These are phyloP conservation scores for Cardiocondyla obscurior DNA, from an alignment of 1,140 invertebrate genomes.

Conservation along the genomic window DNA sequence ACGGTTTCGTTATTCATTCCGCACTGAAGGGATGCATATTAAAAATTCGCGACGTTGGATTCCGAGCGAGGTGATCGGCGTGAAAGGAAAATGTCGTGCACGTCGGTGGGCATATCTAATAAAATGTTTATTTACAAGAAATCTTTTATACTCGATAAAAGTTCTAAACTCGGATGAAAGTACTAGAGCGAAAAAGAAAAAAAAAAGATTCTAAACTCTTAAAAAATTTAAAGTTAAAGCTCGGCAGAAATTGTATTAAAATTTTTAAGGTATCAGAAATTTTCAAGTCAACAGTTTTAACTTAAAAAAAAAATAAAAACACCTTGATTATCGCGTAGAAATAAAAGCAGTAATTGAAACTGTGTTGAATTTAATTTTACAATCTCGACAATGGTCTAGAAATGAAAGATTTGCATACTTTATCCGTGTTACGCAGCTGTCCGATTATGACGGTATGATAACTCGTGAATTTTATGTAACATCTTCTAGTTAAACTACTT, in stretches of 20 bases:
- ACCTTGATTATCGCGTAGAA: too few species aligned
- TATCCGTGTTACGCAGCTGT: background rate
- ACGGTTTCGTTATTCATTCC: conserved; percentile 50
- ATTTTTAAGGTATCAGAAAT: background rate
- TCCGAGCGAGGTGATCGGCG: background rate
- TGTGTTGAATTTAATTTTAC: too few species aligned
- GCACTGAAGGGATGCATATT: conserved; percentile 38
- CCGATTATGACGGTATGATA: background rate
- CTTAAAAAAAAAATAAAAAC: too few species aligned
- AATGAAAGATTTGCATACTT: background rate
- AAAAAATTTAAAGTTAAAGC: background rate
- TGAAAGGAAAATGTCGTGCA: background rate
- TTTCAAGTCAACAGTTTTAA: too few species aligned
- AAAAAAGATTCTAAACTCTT: background rate
- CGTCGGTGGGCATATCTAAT: background rate
- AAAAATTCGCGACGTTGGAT: conserved; percentile 11
- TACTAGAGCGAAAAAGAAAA: background rate
- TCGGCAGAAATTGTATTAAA: background rate
- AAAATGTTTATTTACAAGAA: background rate
- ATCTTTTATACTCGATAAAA: background rate
- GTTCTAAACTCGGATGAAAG: background rate
- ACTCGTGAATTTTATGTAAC: background rate
- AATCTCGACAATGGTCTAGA: background rate
- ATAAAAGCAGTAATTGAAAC: too few species aligned
- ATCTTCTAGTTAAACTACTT: background rate